Conservation (phyloP, 2,113 vertebrate genomes). For the Thermophis baileyi region DNA sequence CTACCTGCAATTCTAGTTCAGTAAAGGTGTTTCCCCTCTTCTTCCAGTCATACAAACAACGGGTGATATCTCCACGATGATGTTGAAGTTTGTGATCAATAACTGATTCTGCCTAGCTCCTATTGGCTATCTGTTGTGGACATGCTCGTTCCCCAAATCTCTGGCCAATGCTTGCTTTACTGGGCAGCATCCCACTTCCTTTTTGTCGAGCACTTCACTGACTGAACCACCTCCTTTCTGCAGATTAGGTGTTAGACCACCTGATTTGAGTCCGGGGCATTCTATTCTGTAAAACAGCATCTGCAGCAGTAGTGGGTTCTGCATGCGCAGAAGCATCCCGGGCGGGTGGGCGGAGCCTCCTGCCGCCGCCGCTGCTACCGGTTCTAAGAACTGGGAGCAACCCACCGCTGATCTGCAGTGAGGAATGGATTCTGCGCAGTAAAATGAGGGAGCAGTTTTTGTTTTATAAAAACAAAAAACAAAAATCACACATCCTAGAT, state of each 20-base stretch:
- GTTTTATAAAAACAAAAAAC: neutral
- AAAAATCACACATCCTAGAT: neutral
- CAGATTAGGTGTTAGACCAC: neutral
- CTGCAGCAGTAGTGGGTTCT: too few relatives aligned
- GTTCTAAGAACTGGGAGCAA: too few relatives aligned
- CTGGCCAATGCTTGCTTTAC: neutral
- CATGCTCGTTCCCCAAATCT: neutral
- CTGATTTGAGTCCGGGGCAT: neutral
- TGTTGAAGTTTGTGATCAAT: neutral
- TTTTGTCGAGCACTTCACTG: neutral
- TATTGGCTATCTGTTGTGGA: neutral
- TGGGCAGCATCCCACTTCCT: neutral
- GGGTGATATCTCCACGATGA: neutral
- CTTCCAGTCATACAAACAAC: neutral
- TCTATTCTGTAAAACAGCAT: neutral
- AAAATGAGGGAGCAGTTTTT: neutral
- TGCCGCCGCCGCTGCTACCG: too few relatives aligned
- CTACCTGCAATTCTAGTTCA: neutral
- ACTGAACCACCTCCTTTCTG: neutral
- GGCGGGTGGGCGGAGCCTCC: too few relatives aligned
- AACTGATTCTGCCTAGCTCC: neutral
- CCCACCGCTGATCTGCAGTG: too few relatives aligned
- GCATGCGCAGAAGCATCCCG: too few relatives aligned
- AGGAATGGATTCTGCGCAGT: neutral
- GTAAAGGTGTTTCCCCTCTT: neutral